A percentile compares a stretch with the other conserved stretches of the same genome.
These are phyloP conservation scores for Dendronephthya gigantea DNA, from an alignment of 64 coral and sea anemone species.

Conservation along the genomic window DNA sequence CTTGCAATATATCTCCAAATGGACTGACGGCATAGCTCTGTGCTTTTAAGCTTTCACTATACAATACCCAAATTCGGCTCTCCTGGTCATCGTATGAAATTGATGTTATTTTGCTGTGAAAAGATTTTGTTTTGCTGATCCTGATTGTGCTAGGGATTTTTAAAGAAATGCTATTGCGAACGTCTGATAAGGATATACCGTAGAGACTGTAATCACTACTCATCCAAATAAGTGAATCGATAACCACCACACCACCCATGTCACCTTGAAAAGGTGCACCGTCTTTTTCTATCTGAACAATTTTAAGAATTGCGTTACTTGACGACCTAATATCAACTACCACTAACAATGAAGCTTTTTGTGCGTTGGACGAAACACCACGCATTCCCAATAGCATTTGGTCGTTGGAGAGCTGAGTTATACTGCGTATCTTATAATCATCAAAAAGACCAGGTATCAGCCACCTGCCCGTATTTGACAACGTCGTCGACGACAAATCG, in stretches of 20 bases:
- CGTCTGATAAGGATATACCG: neutral
- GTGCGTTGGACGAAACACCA: slow-evolving; percentile 64
- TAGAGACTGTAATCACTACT: slow-evolving; percentile 30
- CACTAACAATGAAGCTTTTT: slow-evolving; percentile 65
- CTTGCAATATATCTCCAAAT: slow-evolving; percentile 45
- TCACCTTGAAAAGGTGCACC: slow-evolving; percentile 6
- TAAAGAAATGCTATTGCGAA: no score
- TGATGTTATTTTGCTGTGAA: slow-evolving; percentile 42
- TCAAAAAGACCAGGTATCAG: slow-evolving; percentile 77
- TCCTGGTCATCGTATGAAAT: slow-evolving; percentile 57
- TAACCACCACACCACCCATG: slow-evolving; percentile 20
- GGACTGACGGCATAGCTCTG: slow-evolving; percentile 48
- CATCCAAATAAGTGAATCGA: slow-evolving; percentile 31
- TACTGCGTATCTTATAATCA: slow-evolving; percentile 69
- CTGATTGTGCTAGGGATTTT: slow-evolving; percentile 12
- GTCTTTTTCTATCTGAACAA: slow-evolving; percentile 43
- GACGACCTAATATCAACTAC: slow-evolving; percentile 34
- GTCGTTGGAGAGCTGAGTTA: slow-evolving; percentile 42
- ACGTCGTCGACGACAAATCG: slow-evolving; percentile 74
- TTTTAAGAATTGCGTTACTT: slow-evolving; percentile 33
- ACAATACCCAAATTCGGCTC: slow-evolving; percentile 56
- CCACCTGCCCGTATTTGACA: slow-evolving; percentile 65
- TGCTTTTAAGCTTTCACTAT: slow-evolving; percentile 33
- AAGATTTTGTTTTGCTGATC: neutral
- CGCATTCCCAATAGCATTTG: slow-evolving; percentile 67